These are phyloP conservation scores for Psittacula echo DNA, from an alignment of 2,797 vertebrate genomes.

Conservation along the genomic window DNA sequence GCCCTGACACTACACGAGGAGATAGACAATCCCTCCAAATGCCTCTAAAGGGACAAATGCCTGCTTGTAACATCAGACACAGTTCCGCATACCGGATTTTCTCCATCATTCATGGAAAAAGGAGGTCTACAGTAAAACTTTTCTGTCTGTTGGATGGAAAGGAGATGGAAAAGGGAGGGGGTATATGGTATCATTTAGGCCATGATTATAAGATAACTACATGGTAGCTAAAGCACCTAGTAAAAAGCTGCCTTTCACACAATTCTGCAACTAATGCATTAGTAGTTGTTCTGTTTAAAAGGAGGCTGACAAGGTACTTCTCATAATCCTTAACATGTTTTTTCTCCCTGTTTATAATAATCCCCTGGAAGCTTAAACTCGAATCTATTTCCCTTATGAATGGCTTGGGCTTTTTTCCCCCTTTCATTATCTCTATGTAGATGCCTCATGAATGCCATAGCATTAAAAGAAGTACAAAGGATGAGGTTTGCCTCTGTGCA, in stretches of 20 bases:
- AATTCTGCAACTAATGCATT: constrained; percentile 43
- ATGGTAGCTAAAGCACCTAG: constrained; percentile 15
- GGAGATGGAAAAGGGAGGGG: not conserved
- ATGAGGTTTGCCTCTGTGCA: not conserved
- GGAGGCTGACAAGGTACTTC: constrained; percentile 37
- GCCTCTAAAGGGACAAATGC: not conserved
- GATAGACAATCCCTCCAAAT: not conserved
- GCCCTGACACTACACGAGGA: fast-evolving
- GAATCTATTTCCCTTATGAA: constrained; percentile 21
- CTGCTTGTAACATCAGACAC: not conserved
- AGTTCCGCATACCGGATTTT: not conserved
- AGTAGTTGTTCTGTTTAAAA: constrained; percentile 50
- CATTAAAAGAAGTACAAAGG: constrained; percentile 29
- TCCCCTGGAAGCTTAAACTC: constrained; percentile 38
- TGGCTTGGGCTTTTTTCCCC: not conserved
- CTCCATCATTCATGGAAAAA: not conserved
- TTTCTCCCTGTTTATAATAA: constrained; percentile 43
- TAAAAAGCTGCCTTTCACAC: constrained; percentile 40
- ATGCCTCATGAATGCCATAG: constrained; percentile 26
- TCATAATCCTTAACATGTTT: constrained; percentile 46
- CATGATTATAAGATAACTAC: not conserved
- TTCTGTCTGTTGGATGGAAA: not conserved
- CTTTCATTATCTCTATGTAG: constrained; percentile 6
- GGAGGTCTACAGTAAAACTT: not conserved
- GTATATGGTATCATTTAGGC: not conserved